phyloP scores from a whole-genome alignment of 2,888 invertebrate species.

The Epinotia bilunana region DNA sequence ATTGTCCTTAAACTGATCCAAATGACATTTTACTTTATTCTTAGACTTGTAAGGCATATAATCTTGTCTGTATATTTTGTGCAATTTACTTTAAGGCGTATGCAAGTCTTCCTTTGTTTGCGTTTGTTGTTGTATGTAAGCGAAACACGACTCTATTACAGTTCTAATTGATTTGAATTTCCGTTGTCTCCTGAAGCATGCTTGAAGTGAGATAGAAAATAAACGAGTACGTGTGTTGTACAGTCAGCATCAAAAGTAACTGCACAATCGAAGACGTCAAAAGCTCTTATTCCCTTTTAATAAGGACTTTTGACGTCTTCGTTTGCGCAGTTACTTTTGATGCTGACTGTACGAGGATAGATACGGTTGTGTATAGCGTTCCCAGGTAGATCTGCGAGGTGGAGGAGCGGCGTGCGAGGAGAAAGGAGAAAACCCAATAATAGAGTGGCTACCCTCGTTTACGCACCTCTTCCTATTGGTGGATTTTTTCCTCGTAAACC shows the following conservation, averaged over 20 bases:
- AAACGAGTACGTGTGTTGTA: background rate
- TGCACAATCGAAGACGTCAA: too few relatives aligned
- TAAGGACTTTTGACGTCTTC: too few relatives aligned
- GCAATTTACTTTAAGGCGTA: constrained; percentile 54
- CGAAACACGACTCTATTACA: constrained; percentile 1
- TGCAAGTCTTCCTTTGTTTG: constrained; percentile 54
- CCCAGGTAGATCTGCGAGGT: too few relatives aligned
- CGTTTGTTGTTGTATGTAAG: constrained; percentile 29
- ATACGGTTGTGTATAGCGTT: background rate
- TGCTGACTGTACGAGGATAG: background rate
- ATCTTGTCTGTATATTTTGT: constrained; percentile 66
- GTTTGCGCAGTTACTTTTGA: too few relatives aligned
- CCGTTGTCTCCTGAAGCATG: background rate
- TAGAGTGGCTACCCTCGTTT: too few relatives aligned
- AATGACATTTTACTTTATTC: constrained; percentile 16
- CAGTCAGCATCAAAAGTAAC: too few relatives aligned
- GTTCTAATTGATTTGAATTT: constrained; percentile 3
- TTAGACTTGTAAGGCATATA: constrained; percentile 47
- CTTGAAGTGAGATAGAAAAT: background rate
- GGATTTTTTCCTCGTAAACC: too few relatives aligned
- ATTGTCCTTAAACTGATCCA: constrained; percentile 42
- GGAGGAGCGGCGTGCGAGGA: too few relatives aligned
- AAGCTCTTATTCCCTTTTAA: too few relatives aligned
- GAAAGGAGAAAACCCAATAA: too few relatives aligned
- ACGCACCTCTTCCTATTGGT: too few relatives aligned